Conservation (phyloP, 1,140 invertebrate species). For the Drosophila parabipectinata region DNA sequence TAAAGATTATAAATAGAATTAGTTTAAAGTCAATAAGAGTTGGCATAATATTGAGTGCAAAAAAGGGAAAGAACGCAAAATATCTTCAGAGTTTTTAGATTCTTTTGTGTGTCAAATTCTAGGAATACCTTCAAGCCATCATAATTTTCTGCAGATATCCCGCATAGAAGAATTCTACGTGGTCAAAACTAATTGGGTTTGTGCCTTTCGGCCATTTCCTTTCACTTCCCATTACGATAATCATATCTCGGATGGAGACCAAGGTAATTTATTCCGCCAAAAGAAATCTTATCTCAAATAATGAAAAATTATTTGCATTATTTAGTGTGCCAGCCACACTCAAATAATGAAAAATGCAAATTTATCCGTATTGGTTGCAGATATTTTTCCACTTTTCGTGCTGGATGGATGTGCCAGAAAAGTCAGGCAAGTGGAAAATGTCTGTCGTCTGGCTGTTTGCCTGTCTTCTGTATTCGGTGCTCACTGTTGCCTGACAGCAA, state of each 20-base stretch:
- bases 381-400: constrained; percentile 52
- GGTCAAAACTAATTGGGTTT: constrained; percentile 29
- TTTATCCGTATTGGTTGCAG: constrained; percentile 44
- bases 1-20: not conserved
- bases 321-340: too few species aligned
- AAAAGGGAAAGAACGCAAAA: not conserved
- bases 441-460: not conserved
- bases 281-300: constrained; percentile 27
- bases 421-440: constrained; percentile 67
- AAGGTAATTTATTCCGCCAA: constrained; percentile 36
- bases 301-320: too few species aligned
- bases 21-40: not conserved
- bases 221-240: constrained; percentile 37
- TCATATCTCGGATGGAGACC: constrained; percentile 33
- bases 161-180: constrained; percentile 6
- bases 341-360: constrained; percentile 25
- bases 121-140: constrained; percentile 13
- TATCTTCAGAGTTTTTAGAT: not conserved
- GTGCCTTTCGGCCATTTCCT: constrained; percentile 33
- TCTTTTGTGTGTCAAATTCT: constrained; percentile 11
- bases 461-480: constrained; percentile 7
- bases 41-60: not conserved
- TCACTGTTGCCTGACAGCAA: constrained; percentile 77
- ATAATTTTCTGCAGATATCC: constrained; percentile 10
- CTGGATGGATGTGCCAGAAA: constrained; percentile 65